Conservation (phyloP, 2,113 vertebrate genomes). For the Scalopus aquaticus region DNA sequence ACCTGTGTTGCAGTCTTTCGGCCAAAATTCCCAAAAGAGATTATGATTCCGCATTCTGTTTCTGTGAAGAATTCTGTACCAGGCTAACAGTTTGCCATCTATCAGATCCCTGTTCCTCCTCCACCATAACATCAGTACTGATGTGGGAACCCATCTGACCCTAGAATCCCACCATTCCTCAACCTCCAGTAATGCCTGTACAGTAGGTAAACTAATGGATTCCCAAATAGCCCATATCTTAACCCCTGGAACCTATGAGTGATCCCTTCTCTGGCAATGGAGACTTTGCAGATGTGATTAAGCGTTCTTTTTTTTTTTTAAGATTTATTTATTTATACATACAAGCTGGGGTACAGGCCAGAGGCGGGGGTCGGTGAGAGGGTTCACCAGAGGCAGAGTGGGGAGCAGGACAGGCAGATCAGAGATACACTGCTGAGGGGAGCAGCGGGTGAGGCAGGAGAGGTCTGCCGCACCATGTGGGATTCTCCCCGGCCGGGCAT, state of each 20-base stretch:
- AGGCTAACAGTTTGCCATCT: neutral
- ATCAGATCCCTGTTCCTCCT: neutral
- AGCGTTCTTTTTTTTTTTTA: too few species aligned
- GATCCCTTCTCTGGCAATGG: neutral
- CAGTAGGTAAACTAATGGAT: neutral
- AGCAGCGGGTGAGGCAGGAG: too few species aligned
- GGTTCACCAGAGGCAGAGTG: too few species aligned
- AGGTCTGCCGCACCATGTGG: too few species aligned
- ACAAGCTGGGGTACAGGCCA: too few species aligned
- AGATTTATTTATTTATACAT: too few species aligned
- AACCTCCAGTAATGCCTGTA: neutral
- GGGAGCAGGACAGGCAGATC: too few species aligned
- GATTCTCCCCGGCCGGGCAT: too few species aligned
- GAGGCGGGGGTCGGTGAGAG: too few species aligned
- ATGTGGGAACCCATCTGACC: neutral
- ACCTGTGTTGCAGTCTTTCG: constrained; percentile 5
- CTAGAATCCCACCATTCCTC: neutral
- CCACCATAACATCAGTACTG: neutral
- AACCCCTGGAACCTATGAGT: neutral
- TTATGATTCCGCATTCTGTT: neutral
- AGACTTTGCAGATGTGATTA: neutral
- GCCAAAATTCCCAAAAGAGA: constrained; percentile 41
- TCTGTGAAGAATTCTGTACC: constrained; percentile 27
- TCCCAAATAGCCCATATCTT: neutral
- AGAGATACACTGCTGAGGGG: too few species aligned